Base-by-base conservation (phyloP, 2,113 vertebrate species). In the Chunga burmeisteri region DNA sequence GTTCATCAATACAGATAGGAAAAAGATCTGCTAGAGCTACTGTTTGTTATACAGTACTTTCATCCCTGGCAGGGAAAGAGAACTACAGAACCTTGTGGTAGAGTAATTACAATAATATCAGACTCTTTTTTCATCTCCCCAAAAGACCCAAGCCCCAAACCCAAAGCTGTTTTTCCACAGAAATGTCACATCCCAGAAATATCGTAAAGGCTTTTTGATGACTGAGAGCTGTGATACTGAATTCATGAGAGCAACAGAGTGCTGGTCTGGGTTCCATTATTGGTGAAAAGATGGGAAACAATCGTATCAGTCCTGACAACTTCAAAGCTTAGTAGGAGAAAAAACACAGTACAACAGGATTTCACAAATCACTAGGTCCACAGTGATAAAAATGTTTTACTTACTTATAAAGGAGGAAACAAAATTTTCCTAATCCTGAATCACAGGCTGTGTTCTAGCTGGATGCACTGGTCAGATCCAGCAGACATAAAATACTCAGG, bases 231-330 rank as follows among this genome's bases (percentile, higher is more conserved):
- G 58, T 82, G 59, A 91, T 77, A 42, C 55, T 81, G 72, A 90
- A 95, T 88, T 83, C 81, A 77, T 50, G 78, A 90, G 11, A 88
- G 67, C 78, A 70, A 34, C 42, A 52, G 53, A 89, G 79, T 70
- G 53, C 71, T 93, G 78, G 71, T 27, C 68, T 81, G 68, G 55
- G 74, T 42, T 94, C 65, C 59, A 40, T 61, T 84, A 91, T 4
- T 87, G 86, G 72, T 70, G 77, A 84, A 93, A 95, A 89, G 68
- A 85, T 75, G 26, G 55, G 82, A 92, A 96, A 94, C 40, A 95
- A 90, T 77, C 78, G 81, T 81, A 94, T 83, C 81, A 65, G 77
- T 94, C 40, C 65, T 88, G 68, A 88, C 55, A 87, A 88, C 67
- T 81, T 91, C 55, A 95, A 91, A 94, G 78, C 78, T 71, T 84